These are phyloP conservation scores for Cephus rjabovi DNA, from an alignment of 2,888 invertebrate genomes.

Conservation along the genomic window DNA sequence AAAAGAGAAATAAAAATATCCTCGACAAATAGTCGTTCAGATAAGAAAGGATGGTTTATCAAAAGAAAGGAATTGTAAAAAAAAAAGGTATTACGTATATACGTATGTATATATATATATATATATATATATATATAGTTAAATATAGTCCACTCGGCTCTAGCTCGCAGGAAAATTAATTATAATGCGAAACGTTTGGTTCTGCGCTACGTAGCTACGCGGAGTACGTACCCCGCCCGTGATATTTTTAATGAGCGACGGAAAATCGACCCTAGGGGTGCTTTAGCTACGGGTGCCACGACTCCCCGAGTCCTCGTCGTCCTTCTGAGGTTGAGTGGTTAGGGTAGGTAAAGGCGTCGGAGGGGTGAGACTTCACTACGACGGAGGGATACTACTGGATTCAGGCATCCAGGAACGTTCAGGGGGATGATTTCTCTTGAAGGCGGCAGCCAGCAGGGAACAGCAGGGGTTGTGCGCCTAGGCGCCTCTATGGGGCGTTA, in stretches of 20 bases:
- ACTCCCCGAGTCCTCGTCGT: conserved; percentile 3
- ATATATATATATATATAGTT: no score
- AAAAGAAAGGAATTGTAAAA: neutral
- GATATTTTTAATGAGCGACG: conserved; percentile 8
- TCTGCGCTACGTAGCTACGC: neutral
- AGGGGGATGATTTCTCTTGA: neutral
- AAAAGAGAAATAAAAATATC: neutral
- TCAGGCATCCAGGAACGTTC: neutral
- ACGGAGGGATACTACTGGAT: neutral
- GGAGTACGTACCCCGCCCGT: neutral
- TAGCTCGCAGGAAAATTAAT: neutral
- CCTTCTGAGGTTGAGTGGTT: conserved; percentile 3
- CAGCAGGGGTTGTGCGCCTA: conserved; percentile 9
- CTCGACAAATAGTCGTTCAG: neutral
- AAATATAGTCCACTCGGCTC: neutral
- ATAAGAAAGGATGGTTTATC: neutral
- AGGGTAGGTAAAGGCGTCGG: neutral
- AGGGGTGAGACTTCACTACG: neutral
- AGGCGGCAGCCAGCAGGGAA: neutral
- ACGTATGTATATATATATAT: neutral
- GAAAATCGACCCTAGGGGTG: conserved; percentile 7
- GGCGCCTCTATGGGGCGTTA: conserved; percentile 6
- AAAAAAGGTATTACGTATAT: neutral
- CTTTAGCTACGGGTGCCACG: conserved; percentile 7
- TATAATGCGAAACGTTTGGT: neutral